Evolutionary conservation across 2,797 vertebrate species (phyloP), one percentile per base, ranked within the genome.

Genomic region (Danio tinwini): DNA sequence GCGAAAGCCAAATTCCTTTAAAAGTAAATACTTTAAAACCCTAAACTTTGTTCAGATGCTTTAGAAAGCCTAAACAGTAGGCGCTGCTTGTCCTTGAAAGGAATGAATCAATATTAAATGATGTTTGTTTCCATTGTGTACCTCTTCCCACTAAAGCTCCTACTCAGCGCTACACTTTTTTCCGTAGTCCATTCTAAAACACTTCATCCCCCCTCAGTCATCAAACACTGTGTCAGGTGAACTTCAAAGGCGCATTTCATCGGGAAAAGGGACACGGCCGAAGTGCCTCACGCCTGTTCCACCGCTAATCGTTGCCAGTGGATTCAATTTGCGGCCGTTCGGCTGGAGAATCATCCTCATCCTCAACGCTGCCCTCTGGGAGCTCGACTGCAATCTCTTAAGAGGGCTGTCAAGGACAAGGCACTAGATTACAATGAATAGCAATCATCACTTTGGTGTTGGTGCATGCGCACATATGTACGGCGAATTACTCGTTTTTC

Each of bases 291-390:
- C 37, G 63, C 8, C 29, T 64, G 49, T 65, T 82, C 49, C 59
- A 58, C 69, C 67, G 39, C 59, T 86, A 73, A 86, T 84, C 74
- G 13, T 70, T 81, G 76, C 83, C 78, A 83, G 77, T 70, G 83
- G 82, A 85, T 86, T 86, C 74, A 86, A 87, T 91, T 89, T 88
- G 85, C 81, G 83, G 81, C 29, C 61, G 75, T 19, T 73, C 73
- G 14, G 45, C 71, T 83, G 70, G 68, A 49, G 53, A 84, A 55
- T 73, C 78, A 79, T 76, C 72, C 53, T 81, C 63, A 67, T 72
- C 79, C 56, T 62, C 40, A 14, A 12, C 29, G 17, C 10, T 75
- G 80, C 80, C 82, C 29, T 80, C 82, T 59, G 83, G 77, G 83
- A 78, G 53, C 47, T 81, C 44, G 78, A 78, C 67, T 76, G 7